Conservation (phyloP, 2,113 vertebrate genomes). For the Thymallus thymallus region DNA sequence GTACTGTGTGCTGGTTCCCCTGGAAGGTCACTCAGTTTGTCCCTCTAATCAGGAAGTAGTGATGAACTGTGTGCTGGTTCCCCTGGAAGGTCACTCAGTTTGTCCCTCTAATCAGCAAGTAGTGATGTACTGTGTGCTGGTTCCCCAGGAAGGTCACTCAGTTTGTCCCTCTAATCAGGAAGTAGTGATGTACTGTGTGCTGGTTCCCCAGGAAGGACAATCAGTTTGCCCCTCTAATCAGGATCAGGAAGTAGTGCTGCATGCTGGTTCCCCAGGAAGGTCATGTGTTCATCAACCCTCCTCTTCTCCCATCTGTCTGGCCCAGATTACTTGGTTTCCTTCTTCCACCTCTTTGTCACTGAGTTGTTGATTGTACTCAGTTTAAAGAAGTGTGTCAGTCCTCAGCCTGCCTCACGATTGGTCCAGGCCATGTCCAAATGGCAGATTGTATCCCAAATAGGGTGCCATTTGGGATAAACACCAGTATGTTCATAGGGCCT, state of each 20-base stretch:
- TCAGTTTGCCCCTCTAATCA: no score
- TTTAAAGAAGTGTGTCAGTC: conserved; percentile 58
- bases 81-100: conserved; percentile 41
- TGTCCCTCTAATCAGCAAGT: conserved; percentile 67
- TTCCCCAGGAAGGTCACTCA: conserved; percentile 42
- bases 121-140: conserved; percentile 24
- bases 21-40: no score
- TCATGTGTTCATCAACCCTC: conserved; percentile 58
- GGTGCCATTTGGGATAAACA: rapidly evolving
- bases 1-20: no score
- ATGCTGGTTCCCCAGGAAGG: no score
- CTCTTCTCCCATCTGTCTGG: conserved; percentile 48
- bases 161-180: no score
- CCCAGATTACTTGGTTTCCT: conserved; percentile 42
- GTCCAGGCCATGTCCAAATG: no score
- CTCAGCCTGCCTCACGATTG: no score
- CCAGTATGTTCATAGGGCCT: no score
- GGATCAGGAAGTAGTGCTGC: no score
- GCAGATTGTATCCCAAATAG: no score
- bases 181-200: no score
- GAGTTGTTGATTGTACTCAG: conserved; percentile 54
- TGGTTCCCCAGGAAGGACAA: no score
- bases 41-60: conserved; percentile 66
- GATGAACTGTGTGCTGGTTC: conserved; percentile 14
- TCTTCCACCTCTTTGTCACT: conserved; percentile 45